Evolutionary conservation across 2,888 invertebrate genomes (phyloP).

Genomic region (Ceraclea dissimilis): DNA sequence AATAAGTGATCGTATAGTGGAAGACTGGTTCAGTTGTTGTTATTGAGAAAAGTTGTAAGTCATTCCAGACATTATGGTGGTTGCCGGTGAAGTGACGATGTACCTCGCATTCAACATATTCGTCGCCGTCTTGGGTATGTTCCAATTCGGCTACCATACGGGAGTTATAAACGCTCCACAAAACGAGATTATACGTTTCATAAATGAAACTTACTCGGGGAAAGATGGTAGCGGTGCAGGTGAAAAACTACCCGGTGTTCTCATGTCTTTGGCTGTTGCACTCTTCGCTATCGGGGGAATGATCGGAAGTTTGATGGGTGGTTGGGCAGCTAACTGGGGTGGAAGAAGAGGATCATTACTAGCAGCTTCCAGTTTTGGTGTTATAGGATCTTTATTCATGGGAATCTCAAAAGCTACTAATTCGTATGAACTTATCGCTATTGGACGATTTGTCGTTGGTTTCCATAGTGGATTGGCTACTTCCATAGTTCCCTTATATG

Average conservation of each 20-base stretch:
- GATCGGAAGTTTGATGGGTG: constrained; percentile 69
- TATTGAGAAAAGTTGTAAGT: no score
- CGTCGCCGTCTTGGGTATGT: constrained; percentile 61
- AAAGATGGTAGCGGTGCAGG: constrained; percentile 33
- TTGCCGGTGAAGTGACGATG: constrained; percentile 46
- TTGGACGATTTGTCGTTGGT: constrained; percentile 66
- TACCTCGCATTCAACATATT: constrained; percentile 57
- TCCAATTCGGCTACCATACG: constrained; percentile 65
- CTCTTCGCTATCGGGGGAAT: constrained; percentile 74
- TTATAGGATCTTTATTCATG: constrained; percentile 59
- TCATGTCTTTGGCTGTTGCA: constrained; percentile 62
- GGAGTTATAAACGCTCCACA: constrained; percentile 64
- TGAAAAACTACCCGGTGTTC: constrained; percentile 38
- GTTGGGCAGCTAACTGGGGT: constrained; percentile 61
- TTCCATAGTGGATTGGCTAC: constrained; percentile 62
- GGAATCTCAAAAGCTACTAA: constrained; percentile 54
- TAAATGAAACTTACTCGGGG: constrained; percentile 45
- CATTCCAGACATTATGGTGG: background rate
- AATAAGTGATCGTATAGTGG: background rate
- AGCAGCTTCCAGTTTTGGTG: constrained; percentile 56
- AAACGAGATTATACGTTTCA: constrained; percentile 55
- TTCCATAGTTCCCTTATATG: constrained; percentile 46
- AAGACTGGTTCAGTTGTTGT: no score
- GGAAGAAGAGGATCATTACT: constrained; percentile 62
- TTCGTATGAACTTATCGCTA: constrained; percentile 62